Base-by-base conservation (phyloP, 1,140 invertebrate species). In the Sycophaga agraensis region DNA sequence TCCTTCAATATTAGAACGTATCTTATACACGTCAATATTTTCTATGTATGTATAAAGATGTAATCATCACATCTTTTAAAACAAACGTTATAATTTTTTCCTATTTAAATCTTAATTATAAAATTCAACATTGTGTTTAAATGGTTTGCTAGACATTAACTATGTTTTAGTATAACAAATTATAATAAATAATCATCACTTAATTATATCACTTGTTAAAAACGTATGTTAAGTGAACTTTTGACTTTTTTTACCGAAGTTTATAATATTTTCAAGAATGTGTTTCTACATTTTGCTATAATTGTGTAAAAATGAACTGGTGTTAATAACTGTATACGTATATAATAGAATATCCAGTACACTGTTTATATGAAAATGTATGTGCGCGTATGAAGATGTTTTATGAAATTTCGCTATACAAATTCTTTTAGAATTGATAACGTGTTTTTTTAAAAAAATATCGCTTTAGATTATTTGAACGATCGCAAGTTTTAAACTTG, bases 391-490 rank as follows among this genome's bases (percentile, higher is more conserved):
- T 43, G 37, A 35, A 8, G 35, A n/a, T 53, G 3, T 61, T 40
- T 48, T 22, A 40, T 28, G 59, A 61, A 19, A 61, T 12, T 49
- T 55, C 24, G 31, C 49, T 61, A 61, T n/a, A 56, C 19, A 34
- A 12, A 55, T 56, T 62, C 43, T 55, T 55, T 55, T 4, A 55
- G 43, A 62, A 62, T 56, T 21, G 34, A 48, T 55, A 62, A 56
- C 51, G 42, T 50, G 6, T 49, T 62, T 40, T 46, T 40, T 40
- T 56, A 62, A 62, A 62, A 55, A 55, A 56, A 62, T 56, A 62
- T 62, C 51, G 35, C 37, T 62, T 62, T 56, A 26, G 34, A 54
- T 54, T 61, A 61, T 46, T 55, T 28, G 54, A 43, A 22, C 19
- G 39, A 45, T 19, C 50, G 35, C 51, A 56, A 62, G 43, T 50